phyloP scores from a whole-genome alignment of 2,888 invertebrate genomes.

The Calephelis perditalis region DNA sequence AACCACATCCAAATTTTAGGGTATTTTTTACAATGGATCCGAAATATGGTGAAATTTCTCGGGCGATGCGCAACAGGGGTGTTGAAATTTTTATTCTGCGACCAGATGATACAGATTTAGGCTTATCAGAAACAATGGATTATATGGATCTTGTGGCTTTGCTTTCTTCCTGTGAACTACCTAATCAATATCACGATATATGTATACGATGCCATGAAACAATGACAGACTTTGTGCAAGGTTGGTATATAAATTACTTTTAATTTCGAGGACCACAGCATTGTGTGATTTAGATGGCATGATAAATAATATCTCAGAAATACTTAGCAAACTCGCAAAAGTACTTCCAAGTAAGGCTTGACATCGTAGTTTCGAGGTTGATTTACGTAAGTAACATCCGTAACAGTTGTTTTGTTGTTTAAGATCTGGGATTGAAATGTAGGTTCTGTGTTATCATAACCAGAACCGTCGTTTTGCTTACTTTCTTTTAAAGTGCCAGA shows the following conservation, averaged over 20 bases:
- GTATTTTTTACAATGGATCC: slow-evolving; percentile 97
- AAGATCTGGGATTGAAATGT: too few species aligned
- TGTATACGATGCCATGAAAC: slow-evolving; percentile 58
- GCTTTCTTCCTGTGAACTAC: slow-evolving; percentile 59
- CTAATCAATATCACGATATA: slow-evolving; percentile 50
- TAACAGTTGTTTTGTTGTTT: too few species aligned
- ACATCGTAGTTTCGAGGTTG: not conserved
- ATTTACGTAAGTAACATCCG: too few species aligned
- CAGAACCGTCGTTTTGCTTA: too few species aligned
- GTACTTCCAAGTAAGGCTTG: not conserved
- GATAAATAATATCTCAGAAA: too few species aligned
- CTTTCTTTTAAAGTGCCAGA: too few species aligned
- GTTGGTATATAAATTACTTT: slow-evolving; percentile 38
- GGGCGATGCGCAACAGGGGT: slow-evolving; percentile 99
- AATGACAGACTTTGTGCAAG: slow-evolving; percentile 63
- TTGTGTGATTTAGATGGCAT: too few species aligned
- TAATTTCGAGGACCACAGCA: not conserved
- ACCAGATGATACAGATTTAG: slow-evolving; percentile 48
- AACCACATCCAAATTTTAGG: slow-evolving; percentile 93
- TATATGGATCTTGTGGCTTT: slow-evolving; percentile 64
- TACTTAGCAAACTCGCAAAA: too few species aligned
- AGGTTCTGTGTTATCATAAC: too few species aligned
- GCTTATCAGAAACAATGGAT: slow-evolving; percentile 52
- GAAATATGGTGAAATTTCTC: slow-evolving; percentile 95
- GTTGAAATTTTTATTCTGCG: slow-evolving; percentile 85